These are phyloP conservation scores for Agrypnus murinus DNA, from an alignment of 2,888 invertebrate genomes.

Conservation along the genomic window DNA sequence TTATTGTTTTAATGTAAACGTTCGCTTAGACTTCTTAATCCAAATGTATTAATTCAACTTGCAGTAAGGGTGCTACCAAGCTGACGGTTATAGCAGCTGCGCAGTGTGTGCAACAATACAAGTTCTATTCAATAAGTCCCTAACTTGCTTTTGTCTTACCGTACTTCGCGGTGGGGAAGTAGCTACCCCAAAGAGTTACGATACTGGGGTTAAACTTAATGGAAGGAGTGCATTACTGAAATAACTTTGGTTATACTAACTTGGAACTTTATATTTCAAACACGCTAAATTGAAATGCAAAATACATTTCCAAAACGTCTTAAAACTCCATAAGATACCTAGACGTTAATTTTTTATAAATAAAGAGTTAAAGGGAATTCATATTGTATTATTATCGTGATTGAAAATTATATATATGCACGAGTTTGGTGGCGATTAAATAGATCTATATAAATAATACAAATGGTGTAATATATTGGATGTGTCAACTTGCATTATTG, in stretches of 20 bases:
- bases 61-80: slow-evolving; percentile 47
- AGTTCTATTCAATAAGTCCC: slow-evolving; percentile 64
- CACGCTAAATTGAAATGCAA: slow-evolving; percentile 36
- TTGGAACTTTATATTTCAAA: slow-evolving; percentile 52
- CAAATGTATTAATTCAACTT: slow-evolving; percentile 32
- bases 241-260: slow-evolving; percentile 68
- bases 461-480: slow-evolving; percentile 35
- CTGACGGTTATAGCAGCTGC: slow-evolving; percentile 61
- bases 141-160: slow-evolving; percentile 63
- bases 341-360: neutral
- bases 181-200: slow-evolving; percentile 61
- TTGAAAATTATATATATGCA: neutral
- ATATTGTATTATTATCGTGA: neutral
- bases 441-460: slow-evolving; percentile 33
- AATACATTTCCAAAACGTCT: slow-evolving; percentile 21
- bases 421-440: slow-evolving; percentile 11
- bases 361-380: slow-evolving; percentile 6
- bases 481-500: slow-evolving; percentile 39
- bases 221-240: slow-evolving; percentile 69
- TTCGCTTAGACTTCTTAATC: neutral
- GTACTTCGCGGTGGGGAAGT: slow-evolving; percentile 60
- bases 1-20: too few species aligned
- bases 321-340: slow-evolving; percentile 10
- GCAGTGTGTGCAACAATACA: slow-evolving; percentile 60
- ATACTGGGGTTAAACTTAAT: slow-evolving; percentile 61